These are phyloP conservation scores for Sebastolobus altivelis DNA, from an alignment of 2,797 vertebrate species.

Conservation along the genomic window DNA sequence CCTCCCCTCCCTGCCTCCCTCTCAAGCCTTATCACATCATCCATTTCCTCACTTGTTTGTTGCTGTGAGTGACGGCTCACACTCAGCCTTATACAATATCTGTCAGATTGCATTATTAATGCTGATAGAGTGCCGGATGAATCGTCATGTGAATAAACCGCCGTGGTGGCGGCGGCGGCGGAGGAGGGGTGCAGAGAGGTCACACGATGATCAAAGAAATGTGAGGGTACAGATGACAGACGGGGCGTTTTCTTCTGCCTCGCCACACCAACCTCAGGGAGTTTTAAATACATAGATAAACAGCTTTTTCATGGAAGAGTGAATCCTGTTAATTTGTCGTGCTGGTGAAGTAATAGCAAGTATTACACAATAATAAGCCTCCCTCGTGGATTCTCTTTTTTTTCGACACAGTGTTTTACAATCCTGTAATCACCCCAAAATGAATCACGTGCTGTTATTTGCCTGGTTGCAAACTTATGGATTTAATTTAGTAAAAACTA, in stretches of 20 bases:
- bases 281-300: constrained; percentile 61
- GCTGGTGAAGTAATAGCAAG: constrained; percentile 51
- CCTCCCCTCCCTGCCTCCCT: constrained; percentile 32
- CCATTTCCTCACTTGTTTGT: constrained; percentile 59
- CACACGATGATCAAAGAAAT: constrained; percentile 56
- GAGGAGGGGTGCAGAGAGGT: constrained; percentile 38
- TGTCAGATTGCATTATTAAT: constrained; percentile 67
- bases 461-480: constrained; percentile 38
- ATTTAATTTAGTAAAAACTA: constrained; percentile 63
- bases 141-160: constrained; percentile 43
- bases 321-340: constrained; percentile 68
- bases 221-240: constrained; percentile 45
- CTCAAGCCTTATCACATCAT: constrained; percentile 54
- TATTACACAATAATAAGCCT: constrained; percentile 53
- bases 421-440: constrained; percentile 26
- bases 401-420: constrained; percentile 25
- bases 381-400: constrained; percentile 33
- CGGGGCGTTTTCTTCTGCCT: constrained; percentile 12
- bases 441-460: constrained; percentile 35
- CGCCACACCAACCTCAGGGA: constrained; percentile 16
- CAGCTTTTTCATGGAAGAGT: constrained; percentile 57
- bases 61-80: constrained; percentile 52
- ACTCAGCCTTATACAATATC: constrained; percentile 50
- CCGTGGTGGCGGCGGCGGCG: neutral
- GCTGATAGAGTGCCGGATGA: constrained; percentile 50